phyloP scores from a whole-genome alignment of 2,888 invertebrate species.

The Lasiommata megera region DNA sequence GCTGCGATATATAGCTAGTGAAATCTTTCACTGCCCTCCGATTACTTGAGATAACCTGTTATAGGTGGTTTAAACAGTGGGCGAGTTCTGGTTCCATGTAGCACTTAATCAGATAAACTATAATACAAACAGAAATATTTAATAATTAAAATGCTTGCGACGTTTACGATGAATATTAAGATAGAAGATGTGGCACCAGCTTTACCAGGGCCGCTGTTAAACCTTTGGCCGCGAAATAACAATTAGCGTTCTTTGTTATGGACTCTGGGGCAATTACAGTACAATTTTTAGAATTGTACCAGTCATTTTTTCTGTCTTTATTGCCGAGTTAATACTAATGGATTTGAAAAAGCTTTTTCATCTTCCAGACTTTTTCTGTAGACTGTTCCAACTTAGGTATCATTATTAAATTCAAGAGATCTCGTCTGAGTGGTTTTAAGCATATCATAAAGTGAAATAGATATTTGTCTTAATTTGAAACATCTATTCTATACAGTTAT shows the following conservation, averaged over 20 bases:
- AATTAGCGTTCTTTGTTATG: conserved; percentile 9
- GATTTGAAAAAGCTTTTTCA: not conserved
- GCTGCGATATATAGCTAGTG: no score
- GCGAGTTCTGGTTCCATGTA: no score
- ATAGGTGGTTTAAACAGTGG: no score
- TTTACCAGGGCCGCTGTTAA: not conserved
- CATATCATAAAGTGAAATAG: no score
- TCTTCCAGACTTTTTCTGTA: not conserved
- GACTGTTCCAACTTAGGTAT: not conserved
- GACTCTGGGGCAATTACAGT: not conserved
- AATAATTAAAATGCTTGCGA: not conserved
- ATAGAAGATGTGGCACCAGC: not conserved
- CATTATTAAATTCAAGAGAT: no score
- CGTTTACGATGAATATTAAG: not conserved
- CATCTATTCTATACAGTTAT: no score
- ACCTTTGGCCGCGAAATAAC: conserved; percentile 3
- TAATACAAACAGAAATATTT: no score
- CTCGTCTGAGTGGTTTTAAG: no score
- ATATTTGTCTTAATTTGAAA: no score
- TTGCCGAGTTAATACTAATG: not conserved
- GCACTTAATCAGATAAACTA: no score
- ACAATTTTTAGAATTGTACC: not conserved
- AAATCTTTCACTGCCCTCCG: no score
- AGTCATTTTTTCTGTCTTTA: conserved; percentile 7
- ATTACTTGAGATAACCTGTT: no score